Evolutionary conservation across 2,113 vertebrate species (phyloP), one percentile per base, ranked within the genome.

Genomic region (Delphinus delphis): DNA sequence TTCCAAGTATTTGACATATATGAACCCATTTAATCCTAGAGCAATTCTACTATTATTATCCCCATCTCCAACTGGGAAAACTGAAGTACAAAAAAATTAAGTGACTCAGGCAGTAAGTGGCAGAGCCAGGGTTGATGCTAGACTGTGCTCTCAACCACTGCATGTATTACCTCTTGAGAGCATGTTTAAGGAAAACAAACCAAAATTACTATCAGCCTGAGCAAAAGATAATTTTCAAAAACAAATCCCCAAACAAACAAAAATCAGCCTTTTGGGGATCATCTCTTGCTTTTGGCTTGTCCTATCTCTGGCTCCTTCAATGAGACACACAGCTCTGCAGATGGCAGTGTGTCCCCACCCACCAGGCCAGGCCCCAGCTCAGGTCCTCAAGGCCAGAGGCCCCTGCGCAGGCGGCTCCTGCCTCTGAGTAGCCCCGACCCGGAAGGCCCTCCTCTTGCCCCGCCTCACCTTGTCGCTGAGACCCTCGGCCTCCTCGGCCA

Each of bases 401-500:
- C 50, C 76, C 92, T 47, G 6, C 1, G 23, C 41, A 33, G 18
- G 14, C 2, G 17, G 55, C 20, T 9, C 55, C 23, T 4, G 36
- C 58, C 33, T 23, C 50, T 23, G 33, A 38, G 36, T 8, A 5
- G 38, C 31, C 55, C 13, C 65, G 15, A 0, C 65, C 31, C 8
- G 0, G 25, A 62, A 31, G 33, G 53, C 76, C 82, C 60, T 71
- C 10, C 8, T 62, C 81, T 50, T 2, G 47, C 71, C 55, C n/a
- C 6, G 2, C 62, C 97, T 97, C 96, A 99, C 99, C 99, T 99
- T 99, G 47, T 99, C 99, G 0, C 86, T 90, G n/a, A 97, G 23
- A 58, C 98, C 96, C 90, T 99, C 99, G 0, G 97, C 96, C 31
- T 99, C 99, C 97, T 99, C 99, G 0, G 98, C 53, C 25, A 98